A percentile compares a stretch with the other conserved stretches of the same genome.
These are phyloP conservation scores for Sinocyclocheilus rhinocerous DNA, from an alignment of 2,113 vertebrate genomes.

Conservation along the genomic window DNA sequence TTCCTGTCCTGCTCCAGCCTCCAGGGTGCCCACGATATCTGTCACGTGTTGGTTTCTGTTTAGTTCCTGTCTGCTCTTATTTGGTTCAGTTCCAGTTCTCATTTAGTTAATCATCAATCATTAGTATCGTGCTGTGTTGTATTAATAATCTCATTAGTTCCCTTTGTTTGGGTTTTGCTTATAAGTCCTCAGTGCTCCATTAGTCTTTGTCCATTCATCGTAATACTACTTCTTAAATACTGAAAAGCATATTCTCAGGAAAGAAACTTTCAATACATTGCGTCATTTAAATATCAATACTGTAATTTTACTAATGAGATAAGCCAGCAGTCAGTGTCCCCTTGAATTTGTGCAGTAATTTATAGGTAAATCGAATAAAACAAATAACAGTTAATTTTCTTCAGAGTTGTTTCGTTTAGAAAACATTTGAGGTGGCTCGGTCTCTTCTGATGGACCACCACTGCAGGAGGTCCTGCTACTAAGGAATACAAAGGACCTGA, in stretches of 20 bases:
- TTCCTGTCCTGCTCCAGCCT: no score
- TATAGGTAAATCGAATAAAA: neutral
- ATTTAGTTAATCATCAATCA: no score
- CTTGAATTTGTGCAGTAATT: neutral
- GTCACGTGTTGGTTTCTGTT: no score
- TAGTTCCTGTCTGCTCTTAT: no score
- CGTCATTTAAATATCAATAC: neutral
- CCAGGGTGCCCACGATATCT: no score
- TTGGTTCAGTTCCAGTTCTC: no score
- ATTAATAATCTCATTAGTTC: no score
- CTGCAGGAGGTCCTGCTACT: neutral
- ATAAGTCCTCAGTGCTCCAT: no score
- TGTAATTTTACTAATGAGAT: neutral
- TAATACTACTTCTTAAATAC: neutral
- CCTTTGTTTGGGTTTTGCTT: no score
- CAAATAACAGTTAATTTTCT: neutral
- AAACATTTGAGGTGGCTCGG: neutral
- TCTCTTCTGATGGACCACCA: neutral
- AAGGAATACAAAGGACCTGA: neutral
- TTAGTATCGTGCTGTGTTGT: no score
- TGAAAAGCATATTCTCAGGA: neutral
- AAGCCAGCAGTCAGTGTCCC: neutral
- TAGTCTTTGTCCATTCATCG: no score
- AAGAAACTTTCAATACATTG: neutral
- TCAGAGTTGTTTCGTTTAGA: neutral